Conservation (phyloP, 2,113 vertebrate genomes). For the Catharus bicknelli region DNA sequence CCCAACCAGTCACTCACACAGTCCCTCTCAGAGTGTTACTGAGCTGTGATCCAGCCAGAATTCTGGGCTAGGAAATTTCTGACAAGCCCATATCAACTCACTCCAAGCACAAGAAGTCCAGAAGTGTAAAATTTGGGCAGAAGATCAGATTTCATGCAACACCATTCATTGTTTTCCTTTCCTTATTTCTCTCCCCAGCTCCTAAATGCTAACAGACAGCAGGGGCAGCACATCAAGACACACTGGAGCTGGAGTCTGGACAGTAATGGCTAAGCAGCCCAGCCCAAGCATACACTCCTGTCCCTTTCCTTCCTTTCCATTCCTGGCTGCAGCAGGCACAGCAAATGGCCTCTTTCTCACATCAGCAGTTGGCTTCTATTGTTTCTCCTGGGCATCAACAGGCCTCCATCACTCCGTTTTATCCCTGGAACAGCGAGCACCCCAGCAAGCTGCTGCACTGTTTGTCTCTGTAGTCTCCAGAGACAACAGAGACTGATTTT, state of each 20-base stretch:
- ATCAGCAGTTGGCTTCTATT: constrained; percentile 2
- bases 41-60: background rate
- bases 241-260: rapidly evolving
- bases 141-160: background rate
- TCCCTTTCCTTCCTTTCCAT: background rate
- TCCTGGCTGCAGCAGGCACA: background rate
- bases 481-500: background rate
- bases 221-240: background rate
- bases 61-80: background rate
- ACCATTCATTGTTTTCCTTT: background rate
- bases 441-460: background rate
- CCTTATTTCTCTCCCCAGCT: background rate
- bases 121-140: background rate
- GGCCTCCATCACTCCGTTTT: background rate
- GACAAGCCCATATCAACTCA: background rate
- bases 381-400: background rate
- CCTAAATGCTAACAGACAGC: background rate
- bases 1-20: rapidly evolving
- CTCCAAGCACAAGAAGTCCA: background rate
- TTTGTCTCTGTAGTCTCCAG: background rate
- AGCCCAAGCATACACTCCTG: rapidly evolving
- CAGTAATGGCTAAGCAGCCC: background rate
- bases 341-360: constrained; percentile 22
- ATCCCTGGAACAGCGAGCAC: background rate
- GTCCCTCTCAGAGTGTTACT: background rate